Conservation (phyloP, 2,113 vertebrate species). For the Tupaia chinensis region DNA sequence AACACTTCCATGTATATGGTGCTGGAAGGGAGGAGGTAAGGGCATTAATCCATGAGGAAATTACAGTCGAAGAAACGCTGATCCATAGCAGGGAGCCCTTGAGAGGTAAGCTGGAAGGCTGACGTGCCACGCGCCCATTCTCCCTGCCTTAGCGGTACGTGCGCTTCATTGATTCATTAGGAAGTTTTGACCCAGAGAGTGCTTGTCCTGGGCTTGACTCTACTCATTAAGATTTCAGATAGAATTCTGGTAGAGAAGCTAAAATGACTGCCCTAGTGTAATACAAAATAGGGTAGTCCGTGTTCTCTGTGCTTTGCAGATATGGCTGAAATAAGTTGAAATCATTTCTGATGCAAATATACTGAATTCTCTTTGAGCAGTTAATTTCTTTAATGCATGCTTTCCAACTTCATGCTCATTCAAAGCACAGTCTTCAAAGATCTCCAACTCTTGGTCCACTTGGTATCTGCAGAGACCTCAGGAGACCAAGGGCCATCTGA, state of each 20-base stretch:
- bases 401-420: background rate
- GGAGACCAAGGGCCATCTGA: background rate
- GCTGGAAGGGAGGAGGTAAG: background rate
- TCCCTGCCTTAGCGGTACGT: background rate
- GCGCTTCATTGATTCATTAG: background rate
- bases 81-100: background rate
- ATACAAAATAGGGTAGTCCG: background rate
- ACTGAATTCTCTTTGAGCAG: background rate
- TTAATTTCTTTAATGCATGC: background rate
- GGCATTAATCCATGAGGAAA: background rate
- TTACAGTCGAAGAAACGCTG: background rate
- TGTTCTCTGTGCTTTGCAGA: background rate
- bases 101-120: background rate
- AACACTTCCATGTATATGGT: background rate
- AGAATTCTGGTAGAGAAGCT: slow-evolving; percentile 1
- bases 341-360: background rate
- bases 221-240: slow-evolving; percentile 22
- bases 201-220: background rate
- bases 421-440: background rate
- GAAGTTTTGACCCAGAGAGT: background rate
- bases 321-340: background rate
- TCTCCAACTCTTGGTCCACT: background rate
- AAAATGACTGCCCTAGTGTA: background rate
- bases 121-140: too few species aligned
- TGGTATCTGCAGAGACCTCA: background rate